Evolutionary conservation across 2,888 invertebrate genomes (phyloP), one percentile per base, ranked within the genome.

Genomic region (Lacanobia oleracea): DNA sequence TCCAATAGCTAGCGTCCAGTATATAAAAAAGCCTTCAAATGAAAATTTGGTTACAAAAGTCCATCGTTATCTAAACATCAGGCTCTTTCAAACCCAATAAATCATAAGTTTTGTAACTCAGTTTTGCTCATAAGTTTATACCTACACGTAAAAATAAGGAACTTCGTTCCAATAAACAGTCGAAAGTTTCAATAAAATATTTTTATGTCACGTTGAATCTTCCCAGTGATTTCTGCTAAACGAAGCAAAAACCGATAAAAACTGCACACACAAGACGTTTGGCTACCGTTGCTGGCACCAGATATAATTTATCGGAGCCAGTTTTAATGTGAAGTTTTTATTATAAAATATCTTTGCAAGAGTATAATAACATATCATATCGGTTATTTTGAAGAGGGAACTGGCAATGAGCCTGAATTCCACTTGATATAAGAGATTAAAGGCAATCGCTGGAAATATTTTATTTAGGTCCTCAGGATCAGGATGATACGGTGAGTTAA

Each of bases 161-260:
- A n/a, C n/a, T n/a, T n/a, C n/a, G n/a, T n/a, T n/a, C n/a, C n/a
- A n/a, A n/a, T n/a, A 14, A 60, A 45, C 10, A 51, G 51, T 16
- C 7, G 16, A 61, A 21, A 23, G n/a, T 57, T 63, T 48, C 51
- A 70, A 67, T 69, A 64, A 67, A 71, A 72, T 75, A 79, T 79
- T 82, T 83, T 68, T 67, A 71, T 66, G 72, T 79, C 77, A 37
- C 72, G 23, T 48, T 43, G 53, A 69, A 72, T 69, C 48, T 64
- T 82, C 76, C 72, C 75, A 74, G 66, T 68, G 72, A 83, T 75
- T 76, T 76, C 76, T 84, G 88, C 81, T 86, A 82, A 86, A 79
- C 77, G 83, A 85, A 84, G 85, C 86, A 82, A 83, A 85, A 86
- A 85, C 73, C 77, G 87, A 88, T 87, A 88, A 88, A 87, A 81